Percentiles rank a stretch among this genome's conserved stretches.
Conservation (phyloP, 2,797 vertebrate genomes). For the Alosa sapidissima region DNA sequence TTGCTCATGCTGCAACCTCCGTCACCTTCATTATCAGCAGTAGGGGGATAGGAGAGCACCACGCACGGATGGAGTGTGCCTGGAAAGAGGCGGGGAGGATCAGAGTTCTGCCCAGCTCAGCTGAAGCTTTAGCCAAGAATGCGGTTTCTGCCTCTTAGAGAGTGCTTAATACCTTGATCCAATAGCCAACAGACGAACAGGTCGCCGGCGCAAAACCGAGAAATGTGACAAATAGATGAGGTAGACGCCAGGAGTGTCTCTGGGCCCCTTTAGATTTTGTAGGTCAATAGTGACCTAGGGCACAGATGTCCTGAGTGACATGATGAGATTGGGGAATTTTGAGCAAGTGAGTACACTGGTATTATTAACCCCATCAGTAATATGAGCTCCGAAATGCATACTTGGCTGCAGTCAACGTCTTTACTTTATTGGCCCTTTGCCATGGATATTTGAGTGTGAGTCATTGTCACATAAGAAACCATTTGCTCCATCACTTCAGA, state of each 20-base stretch:
- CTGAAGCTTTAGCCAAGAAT: constrained; percentile 36
- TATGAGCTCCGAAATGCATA: neutral
- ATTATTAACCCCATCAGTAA: neutral
- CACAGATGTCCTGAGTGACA: neutral
- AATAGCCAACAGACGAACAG: constrained; percentile 34
- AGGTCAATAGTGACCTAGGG: neutral
- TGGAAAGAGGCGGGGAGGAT: neutral
- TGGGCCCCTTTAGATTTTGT: neutral
- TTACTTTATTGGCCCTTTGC: neutral
- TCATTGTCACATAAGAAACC: constrained; percentile 46
- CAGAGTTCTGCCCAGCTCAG: constrained; percentile 28
- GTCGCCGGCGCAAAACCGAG: neutral
- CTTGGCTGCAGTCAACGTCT: neutral
- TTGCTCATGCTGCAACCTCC: neutral
- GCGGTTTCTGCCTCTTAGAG: constrained; percentile 30
- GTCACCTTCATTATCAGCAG: neutral
- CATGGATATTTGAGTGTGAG: constrained; percentile 44
- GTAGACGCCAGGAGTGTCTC: neutral
- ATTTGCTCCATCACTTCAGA: constrained; percentile 47
- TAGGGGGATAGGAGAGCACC: neutral
- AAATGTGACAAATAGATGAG: neutral
- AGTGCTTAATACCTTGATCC: constrained; percentile 49
- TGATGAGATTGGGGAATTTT: neutral
- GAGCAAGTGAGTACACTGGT: neutral
- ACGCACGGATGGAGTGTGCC: neutral